Conservation (phyloP, 2,113 vertebrate genomes). For the Clarias magur region DNA sequence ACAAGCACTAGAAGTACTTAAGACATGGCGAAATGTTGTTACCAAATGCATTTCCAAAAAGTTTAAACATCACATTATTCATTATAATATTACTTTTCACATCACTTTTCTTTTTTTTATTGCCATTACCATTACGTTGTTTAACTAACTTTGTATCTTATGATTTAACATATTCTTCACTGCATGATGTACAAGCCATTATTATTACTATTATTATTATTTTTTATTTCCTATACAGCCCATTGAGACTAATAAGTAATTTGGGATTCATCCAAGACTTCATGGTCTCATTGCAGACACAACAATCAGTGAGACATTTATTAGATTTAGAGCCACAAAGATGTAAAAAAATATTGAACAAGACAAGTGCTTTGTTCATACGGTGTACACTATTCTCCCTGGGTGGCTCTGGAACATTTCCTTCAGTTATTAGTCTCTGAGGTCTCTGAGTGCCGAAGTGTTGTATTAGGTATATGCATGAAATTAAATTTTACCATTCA, state of each 20-base stretch:
- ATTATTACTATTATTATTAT: not conserved
- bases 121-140: not conserved
- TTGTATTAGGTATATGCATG: not conserved
- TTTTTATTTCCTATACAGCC: not conserved
- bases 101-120: not conserved
- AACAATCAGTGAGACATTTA: not conserved
- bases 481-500: not conserved
- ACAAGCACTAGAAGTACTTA: not conserved
- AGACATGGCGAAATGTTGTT: not conserved
- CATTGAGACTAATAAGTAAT: not conserved
- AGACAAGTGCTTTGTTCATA: not conserved
- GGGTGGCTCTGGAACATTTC: not conserved
- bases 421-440: not conserved
- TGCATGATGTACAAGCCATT: not conserved
- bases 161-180: not conserved
- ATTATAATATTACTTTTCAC: not conserved
- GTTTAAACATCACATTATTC: not conserved
- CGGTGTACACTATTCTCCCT: not conserved
- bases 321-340: not conserved
- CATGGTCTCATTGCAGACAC: not conserved
- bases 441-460: not conserved
- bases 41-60: not conserved
- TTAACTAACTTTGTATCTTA: not conserved
- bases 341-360: not conserved
- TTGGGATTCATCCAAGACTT: constrained; percentile 8